phyloP scores from a whole-genome alignment of 2,113 vertebrate genomes.

The Benitochromis conjunctus region DNA sequence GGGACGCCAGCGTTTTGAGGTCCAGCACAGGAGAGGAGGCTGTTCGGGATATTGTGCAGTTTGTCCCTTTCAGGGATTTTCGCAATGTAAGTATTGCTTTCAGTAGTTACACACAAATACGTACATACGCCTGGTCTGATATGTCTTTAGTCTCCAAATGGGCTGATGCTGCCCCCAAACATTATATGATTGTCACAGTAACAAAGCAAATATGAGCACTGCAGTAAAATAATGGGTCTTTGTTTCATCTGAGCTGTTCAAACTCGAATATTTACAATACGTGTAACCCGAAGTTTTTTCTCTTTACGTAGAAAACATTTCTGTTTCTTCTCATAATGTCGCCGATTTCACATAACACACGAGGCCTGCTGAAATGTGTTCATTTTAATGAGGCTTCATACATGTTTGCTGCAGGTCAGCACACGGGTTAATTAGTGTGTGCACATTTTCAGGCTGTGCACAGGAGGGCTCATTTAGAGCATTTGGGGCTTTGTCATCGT shows the following conservation, averaged over 20 bases:
- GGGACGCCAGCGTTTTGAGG: slow-evolving; percentile 85
- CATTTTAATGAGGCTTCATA: neutral
- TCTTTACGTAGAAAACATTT: neutral
- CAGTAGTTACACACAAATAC: neutral
- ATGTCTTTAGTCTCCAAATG: neutral
- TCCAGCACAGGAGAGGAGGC: slow-evolving; percentile 92
- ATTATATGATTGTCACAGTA: no score
- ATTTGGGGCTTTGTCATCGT: neutral
- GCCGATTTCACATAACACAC: neutral
- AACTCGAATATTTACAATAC: neutral
- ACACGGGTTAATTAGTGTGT: neutral
- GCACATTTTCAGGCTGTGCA: neutral
- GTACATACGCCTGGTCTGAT: neutral
- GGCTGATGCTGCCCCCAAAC: neutral
- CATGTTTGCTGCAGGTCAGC: neutral
- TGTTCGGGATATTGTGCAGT: slow-evolving; percentile 91
- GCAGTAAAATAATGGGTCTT: no score
- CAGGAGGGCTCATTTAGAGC: neutral
- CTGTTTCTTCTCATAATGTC: slow-evolving; percentile 4
- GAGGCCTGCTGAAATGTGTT: neutral
- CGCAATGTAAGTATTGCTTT: slow-evolving; percentile 81
- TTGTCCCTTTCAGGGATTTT: slow-evolving; percentile 97
- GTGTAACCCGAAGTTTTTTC: neutral
- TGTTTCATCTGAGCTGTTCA: no score
- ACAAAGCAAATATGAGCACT: no score